Conservation (phyloP, 1,140 invertebrate species). For the Gonatopus flavifemur region DNA sequence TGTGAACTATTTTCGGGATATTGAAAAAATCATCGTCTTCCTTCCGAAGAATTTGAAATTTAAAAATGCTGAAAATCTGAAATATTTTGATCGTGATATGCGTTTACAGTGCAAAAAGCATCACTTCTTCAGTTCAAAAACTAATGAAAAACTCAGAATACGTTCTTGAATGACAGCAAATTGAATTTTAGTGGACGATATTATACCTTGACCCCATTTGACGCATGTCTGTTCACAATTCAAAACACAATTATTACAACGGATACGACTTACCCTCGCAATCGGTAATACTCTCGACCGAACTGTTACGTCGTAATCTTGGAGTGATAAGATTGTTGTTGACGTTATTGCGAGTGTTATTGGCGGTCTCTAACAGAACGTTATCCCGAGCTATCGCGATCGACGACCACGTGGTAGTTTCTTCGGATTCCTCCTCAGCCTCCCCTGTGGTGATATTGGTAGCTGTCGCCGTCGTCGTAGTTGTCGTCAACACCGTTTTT, state of each 20-base stretch:
- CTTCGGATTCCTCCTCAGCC: slow-evolving; percentile 41
- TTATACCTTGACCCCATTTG: too few relatives aligned
- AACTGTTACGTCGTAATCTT: slow-evolving; percentile 42
- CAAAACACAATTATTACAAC: too few relatives aligned
- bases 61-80: too few relatives aligned
- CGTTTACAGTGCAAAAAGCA: too few relatives aligned
- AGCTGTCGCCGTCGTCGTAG: slow-evolving; percentile 3
- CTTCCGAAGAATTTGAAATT: too few relatives aligned
- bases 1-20: too few relatives aligned
- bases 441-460: slow-evolving; percentile 16
- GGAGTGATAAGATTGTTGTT: slow-evolving; percentile 52
- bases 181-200: too few relatives aligned
- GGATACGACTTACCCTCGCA: slow-evolving; percentile 56
- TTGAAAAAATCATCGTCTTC: too few relatives aligned
- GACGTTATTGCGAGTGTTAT: slow-evolving; percentile 30
- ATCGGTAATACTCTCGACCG: slow-evolving; percentile 51
- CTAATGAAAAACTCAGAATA: too few relatives aligned
- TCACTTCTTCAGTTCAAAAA: too few relatives aligned
- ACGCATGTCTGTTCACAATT: background rate
- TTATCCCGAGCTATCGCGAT: slow-evolving; percentile 45
- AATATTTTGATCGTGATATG: too few relatives aligned
- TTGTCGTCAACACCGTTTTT: background rate
- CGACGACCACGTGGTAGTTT: slow-evolving; percentile 51
- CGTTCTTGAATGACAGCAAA: too few relatives aligned
- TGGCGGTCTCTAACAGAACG: slow-evolving; percentile 27